Conservation (phyloP, 1,140 invertebrate species). For the Bicyclus anynana region DNA sequence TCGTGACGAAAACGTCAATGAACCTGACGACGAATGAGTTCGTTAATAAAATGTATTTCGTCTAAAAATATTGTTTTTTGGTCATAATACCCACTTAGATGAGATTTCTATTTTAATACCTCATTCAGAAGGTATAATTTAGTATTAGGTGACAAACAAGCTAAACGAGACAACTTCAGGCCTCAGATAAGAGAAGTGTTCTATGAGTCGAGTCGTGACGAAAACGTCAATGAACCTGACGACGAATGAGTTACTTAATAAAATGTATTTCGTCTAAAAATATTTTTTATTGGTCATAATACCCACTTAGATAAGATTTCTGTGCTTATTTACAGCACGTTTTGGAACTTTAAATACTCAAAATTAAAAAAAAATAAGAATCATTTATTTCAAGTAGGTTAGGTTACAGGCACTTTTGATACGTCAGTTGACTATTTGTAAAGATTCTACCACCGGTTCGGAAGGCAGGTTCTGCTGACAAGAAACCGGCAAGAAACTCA, state of each 20-base stretch:
- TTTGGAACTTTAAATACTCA: too few species aligned
- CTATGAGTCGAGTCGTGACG: slow-evolving; percentile 58
- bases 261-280: neutral
- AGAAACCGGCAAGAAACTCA: too few species aligned
- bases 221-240: slow-evolving; percentile 57
- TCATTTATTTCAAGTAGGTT: too few species aligned
- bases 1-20: slow-evolving; percentile 57
- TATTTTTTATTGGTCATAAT: neutral
- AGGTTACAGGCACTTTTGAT: too few species aligned
- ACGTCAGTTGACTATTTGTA: too few species aligned
- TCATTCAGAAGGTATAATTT: too few species aligned
- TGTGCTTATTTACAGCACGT: too few species aligned
- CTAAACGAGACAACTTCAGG: slow-evolving; percentile 20
- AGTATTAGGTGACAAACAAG: neutral
- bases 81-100: neutral
- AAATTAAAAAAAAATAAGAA: too few species aligned
- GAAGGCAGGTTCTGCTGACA: too few species aligned
- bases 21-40: slow-evolving; percentile 36
- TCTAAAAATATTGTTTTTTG: neutral
- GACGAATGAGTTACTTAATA: slow-evolving; percentile 15
- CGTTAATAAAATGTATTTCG: neutral
- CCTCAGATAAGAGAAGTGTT: too few species aligned
- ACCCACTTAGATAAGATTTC: neutral
- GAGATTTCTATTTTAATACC: too few species aligned
- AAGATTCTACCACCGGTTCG: too few species aligned